Percentiles rank a stretch among this genome's conserved stretches.
Evolutionary conservation across 2,797 vertebrate genomes (phyloP).

Genomic region (Pelochelys cantorii): DNA sequence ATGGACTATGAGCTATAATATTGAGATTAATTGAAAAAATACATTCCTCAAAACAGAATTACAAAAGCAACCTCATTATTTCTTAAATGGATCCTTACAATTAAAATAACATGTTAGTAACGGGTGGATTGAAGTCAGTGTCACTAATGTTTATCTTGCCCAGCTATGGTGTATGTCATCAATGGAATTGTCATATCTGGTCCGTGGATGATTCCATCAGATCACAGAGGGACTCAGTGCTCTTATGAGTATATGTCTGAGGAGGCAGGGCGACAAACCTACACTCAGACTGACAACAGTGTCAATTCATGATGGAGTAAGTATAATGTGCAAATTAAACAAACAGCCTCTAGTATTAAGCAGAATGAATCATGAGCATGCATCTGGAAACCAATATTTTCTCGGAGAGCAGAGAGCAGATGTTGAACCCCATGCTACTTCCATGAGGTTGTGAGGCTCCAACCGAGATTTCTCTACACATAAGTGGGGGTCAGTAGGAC

Average conservation of each 20-base stretch:
- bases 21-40: not conserved
- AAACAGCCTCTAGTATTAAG: conserved; percentile 42
- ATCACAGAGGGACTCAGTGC: conserved; percentile 29
- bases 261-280: conserved; percentile 30
- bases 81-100: not conserved
- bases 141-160: not conserved
- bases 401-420: not conserved
- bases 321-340: conserved; percentile 58
- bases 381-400: not conserved
- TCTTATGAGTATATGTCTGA: not conserved
- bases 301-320: conserved; percentile 5
- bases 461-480: not conserved
- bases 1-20: conserved; percentile 14
- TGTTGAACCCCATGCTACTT: not conserved
- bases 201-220: conserved; percentile 29
- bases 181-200: conserved; percentile 16
- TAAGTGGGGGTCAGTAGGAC: not conserved
- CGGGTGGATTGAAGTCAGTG: conserved; percentile 18
- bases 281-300: conserved; percentile 54
- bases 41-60: conserved; percentile 2
- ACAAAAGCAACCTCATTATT: not conserved
- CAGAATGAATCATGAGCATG: conserved; percentile 24
- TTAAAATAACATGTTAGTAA: conserved; percentile 33
- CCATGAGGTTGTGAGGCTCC: no score
- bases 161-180: not conserved